Evolutionary conservation across 2,888 invertebrate genomes (phyloP), one percentile per base, ranked within the genome.

Genomic region (Phaedon cochleariae): DNA sequence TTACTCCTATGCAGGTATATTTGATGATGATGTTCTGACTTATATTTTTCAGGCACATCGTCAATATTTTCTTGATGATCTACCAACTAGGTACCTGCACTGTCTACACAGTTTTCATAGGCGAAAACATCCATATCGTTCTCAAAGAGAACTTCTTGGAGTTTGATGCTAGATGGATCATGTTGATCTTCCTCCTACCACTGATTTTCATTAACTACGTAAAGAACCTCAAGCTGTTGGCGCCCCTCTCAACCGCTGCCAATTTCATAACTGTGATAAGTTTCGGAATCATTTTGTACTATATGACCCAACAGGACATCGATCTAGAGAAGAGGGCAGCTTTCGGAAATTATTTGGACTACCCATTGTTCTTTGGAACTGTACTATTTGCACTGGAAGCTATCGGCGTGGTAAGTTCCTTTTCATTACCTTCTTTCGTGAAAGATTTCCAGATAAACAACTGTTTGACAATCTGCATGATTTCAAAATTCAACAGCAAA

Each of bases 51-150:
- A 93, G 93, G 62, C 89, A 90, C 71, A 82, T 92, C 6, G 90
- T 92, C 21, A 93, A 93, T 79, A 84, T 85, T 0, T 94, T 94
- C 77, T 85, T 94, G 2, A 81, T 97, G 70, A 87, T 96, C 59
- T 98, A 97, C 76, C 98, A 98, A 84, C 86, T 98, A 75, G 98
- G 98, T 52, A 95, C 96, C 54, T 97, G 98, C 82, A 97, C 97
- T 82, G 97, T 98, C 1, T 98, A 98, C 83, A 92, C 96, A 20
- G 94, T 98, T 0, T 98, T 98, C 82, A 94, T 98, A 54, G 90
- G 96, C 0, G 90, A 90, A 66, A 97, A 95, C 83, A 87, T 97
- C n/a, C 87, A 92, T 79, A 85, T 84, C 73, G 91, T 94, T 10
- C 83, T 87, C 12, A 85, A 85, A 45, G 82, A 86, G 18, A 87